Conservation (phyloP, 2,888 invertebrate species). For the Zelleria hepariella region DNA sequence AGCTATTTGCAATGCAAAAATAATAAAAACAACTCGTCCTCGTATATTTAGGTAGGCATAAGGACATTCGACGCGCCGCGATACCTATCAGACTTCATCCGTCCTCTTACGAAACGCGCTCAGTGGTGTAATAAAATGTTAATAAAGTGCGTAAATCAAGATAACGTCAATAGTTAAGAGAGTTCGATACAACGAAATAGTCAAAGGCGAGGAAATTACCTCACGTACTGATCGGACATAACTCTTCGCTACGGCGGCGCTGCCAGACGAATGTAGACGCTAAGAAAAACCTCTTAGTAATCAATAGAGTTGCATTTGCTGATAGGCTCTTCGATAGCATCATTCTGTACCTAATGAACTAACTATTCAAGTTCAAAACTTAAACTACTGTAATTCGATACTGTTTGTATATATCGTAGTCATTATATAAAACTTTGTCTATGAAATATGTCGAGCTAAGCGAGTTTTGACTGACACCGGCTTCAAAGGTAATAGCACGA, state of each 20-base stretch:
- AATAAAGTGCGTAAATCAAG: constrained; percentile 66
- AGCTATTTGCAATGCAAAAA: neutral
- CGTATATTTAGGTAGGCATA: neutral
- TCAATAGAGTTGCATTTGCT: neutral
- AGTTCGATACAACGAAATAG: constrained; percentile 54
- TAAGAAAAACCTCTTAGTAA: neutral
- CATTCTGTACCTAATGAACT: neutral
- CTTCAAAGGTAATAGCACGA: neutral
- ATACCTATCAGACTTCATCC: neutral
- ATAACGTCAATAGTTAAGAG: constrained; percentile 62
- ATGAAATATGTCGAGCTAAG: too few relatives aligned
- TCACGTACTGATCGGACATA: constrained; percentile 41
- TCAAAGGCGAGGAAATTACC: constrained; percentile 46
- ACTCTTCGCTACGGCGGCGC: constrained; percentile 28
- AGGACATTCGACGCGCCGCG: neutral
- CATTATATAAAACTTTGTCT: neutral
- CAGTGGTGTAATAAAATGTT: constrained; percentile 61
- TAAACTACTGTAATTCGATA: neutral
- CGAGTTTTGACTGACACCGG: neutral
- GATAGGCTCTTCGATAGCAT: neutral
- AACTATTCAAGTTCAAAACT: neutral
- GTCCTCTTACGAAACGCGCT: constrained; percentile 34
- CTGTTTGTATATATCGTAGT: neutral
- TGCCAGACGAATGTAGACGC: constrained; percentile 19
- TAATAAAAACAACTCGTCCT: neutral